Conservation (phyloP, 2,888 invertebrate genomes). For the Lepidocyrtinus sp. region DNA sequence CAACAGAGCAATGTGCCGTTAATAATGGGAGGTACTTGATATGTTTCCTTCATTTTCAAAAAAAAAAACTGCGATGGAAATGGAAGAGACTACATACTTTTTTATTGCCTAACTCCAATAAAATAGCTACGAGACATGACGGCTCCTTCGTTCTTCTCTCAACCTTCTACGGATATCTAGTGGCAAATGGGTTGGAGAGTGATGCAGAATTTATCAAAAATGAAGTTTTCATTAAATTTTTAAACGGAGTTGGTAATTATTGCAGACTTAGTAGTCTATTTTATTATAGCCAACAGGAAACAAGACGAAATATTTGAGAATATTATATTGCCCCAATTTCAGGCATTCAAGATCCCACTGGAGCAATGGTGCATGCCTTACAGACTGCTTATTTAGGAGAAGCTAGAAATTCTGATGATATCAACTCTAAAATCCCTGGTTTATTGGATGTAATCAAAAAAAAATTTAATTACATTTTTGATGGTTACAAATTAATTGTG, state of each 20-base stretch:
- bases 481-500: neutral
- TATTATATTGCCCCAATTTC: neutral
- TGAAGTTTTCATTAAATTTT: slow-evolving; percentile 40
- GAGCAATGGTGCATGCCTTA: slow-evolving; percentile 52
- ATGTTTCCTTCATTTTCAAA: neutral
- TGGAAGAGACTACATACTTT: no score
- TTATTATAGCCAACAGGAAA: neutral
- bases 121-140: slow-evolving; percentile 52
- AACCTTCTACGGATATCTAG: slow-evolving; percentile 49
- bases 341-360: slow-evolving; percentile 48
- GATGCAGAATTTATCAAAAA: slow-evolving; percentile 56
- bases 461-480: neutral
- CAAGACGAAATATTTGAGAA: neutral
- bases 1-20: slow-evolving; percentile 47
- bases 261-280: neutral
- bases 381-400: slow-evolving; percentile 55
- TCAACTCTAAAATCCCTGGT: slow-evolving; percentile 55
- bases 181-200: slow-evolving; percentile 38
- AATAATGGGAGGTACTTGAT: slow-evolving; percentile 53
- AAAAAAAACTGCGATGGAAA: no score
- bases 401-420: slow-evolving; percentile 45
- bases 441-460: slow-evolving; percentile 54
- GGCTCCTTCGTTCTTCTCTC: slow-evolving; percentile 47
- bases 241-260: slow-evolving; percentile 53
- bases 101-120: no score